Conservation (phyloP, 2,113 vertebrate species). For the Pelmatolapia mariae region DNA sequence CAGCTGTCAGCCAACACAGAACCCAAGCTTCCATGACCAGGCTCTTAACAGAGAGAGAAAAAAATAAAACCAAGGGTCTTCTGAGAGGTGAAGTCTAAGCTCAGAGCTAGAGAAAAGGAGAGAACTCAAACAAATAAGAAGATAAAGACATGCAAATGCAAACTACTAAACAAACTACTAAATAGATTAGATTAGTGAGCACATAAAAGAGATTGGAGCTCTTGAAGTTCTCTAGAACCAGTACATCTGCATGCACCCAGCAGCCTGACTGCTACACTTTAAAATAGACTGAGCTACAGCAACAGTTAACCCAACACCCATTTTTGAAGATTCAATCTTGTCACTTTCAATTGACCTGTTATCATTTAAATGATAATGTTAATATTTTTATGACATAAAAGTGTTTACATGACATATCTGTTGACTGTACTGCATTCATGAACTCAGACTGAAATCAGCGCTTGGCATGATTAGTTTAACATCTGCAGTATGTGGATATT, state of each 20-base stretch:
- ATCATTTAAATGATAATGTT: background rate
- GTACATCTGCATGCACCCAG: background rate
- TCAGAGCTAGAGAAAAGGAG: conserved; percentile 1
- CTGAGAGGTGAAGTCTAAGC: background rate
- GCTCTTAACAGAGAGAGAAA: conserved; percentile 30
- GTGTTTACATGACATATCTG: background rate
- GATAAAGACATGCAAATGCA: conserved; percentile 26
- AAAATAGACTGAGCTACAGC: background rate
- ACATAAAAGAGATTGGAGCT: background rate
- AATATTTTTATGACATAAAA: background rate
- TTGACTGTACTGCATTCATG: background rate
- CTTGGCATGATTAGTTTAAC: background rate
- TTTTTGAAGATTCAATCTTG: background rate
- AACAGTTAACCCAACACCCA: background rate
- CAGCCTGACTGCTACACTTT: background rate
- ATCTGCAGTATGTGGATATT: background rate
- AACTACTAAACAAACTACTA: background rate
- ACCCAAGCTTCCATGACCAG: conserved; percentile 63
- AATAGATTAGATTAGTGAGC: background rate
- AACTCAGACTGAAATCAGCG: background rate
- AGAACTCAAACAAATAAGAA: background rate
- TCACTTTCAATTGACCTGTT: background rate
- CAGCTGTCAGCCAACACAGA: conserved; percentile 72
- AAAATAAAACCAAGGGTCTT: background rate
- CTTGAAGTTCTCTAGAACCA: background rate